These are phyloP conservation scores for Poliocrania exsul DNA, from an alignment of 2,797 vertebrate genomes.

Conservation along the genomic window DNA sequence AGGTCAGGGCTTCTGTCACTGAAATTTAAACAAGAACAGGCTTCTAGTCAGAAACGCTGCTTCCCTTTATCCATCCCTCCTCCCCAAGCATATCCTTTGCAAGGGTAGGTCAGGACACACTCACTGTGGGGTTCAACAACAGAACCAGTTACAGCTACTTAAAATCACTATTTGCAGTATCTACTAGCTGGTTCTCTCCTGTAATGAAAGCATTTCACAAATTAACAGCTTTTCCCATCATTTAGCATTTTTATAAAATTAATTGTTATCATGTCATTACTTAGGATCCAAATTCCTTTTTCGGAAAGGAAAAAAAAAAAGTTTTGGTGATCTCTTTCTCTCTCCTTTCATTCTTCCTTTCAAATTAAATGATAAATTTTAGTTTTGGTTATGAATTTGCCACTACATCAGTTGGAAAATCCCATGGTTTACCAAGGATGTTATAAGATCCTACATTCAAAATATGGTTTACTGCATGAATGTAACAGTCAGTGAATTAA, in stretches of 20 bases:
- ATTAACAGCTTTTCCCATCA: neutral
- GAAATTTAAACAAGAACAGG: slow-evolving; percentile 22
- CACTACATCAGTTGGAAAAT: neutral
- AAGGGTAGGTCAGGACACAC: neutral
- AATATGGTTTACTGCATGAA: neutral
- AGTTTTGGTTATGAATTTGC: neutral
- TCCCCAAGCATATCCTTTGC: neutral
- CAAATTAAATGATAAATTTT: neutral
- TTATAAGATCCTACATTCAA: neutral
- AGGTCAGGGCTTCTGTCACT: slow-evolving; percentile 46
- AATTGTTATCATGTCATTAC: neutral
- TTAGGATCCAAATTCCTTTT: neutral
- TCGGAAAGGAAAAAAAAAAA: neutral
- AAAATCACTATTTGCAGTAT: neutral
- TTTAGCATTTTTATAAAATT: neutral
- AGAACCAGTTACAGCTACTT: neutral
- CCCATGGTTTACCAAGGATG: neutral
- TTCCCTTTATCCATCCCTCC: neutral
- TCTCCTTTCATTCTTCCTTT: neutral
- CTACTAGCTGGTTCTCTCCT: neutral
- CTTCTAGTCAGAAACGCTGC: neutral
- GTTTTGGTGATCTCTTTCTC: neutral
- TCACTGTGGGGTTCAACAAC: neutral
- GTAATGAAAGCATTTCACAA: neutral
- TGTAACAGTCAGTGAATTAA: neutral